Conservation (phyloP, 2,113 vertebrate species). For the Agapornis roseicollis region DNA sequence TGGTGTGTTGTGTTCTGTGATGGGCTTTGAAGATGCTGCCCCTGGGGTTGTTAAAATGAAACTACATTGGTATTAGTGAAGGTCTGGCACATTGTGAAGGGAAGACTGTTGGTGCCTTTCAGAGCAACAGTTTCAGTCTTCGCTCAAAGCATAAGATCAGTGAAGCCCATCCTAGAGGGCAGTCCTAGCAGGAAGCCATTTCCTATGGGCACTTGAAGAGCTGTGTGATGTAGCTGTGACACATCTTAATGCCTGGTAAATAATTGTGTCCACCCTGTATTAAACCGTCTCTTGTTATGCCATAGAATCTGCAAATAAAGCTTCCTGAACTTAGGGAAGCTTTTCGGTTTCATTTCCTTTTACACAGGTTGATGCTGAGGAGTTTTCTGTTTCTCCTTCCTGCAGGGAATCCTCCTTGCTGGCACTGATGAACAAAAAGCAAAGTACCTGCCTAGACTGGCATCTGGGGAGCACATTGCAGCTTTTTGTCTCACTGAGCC, state of each 20-base stretch:
- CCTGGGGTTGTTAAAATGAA: neutral
- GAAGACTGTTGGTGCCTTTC: neutral
- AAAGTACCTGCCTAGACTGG: constrained; percentile 90
- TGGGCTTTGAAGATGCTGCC: neutral
- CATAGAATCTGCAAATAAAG: neutral
- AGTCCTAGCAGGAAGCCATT: neutral
- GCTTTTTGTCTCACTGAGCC: constrained; percentile 97
- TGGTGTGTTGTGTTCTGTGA: neutral
- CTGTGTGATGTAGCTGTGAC: neutral
- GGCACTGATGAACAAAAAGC: constrained; percentile 93
- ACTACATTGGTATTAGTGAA: neutral
- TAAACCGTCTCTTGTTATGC: neutral
- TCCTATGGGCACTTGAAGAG: neutral
- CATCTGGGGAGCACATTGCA: constrained; percentile 90
- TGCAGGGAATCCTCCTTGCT: constrained; percentile 90
- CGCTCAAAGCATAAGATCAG: too few relatives aligned
- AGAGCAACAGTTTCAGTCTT: neutral
- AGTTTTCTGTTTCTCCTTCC: neutral
- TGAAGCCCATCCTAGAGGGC: neutral
- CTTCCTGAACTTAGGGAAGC: neutral
- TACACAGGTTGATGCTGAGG: neutral
- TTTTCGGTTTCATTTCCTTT: neutral
- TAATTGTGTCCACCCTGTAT: neutral
- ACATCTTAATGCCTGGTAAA: neutral
- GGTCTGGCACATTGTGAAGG: neutral